Evolutionary conservation across 2,113 vertebrate species (phyloP).

Genomic region (Megaceryle maxima): DNA sequence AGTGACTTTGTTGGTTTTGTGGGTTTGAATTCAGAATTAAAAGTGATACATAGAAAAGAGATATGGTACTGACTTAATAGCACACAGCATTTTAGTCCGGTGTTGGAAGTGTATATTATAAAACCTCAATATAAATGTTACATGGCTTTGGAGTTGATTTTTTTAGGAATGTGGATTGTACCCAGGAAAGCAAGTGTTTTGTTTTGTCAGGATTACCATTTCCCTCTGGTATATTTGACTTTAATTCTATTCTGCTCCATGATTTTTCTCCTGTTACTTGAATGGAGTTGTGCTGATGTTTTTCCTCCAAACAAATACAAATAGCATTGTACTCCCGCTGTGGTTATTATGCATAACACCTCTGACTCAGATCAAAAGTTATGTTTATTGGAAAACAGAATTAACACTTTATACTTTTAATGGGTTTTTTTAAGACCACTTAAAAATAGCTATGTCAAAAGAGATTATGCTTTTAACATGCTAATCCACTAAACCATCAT

Average conservation of each 20-base stretch:
- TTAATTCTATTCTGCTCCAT: neutral
- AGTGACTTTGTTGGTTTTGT: neutral
- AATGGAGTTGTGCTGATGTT: neutral
- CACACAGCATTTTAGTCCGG: neutral
- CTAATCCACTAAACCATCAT: conserved; percentile 9
- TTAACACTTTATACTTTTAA: conserved; percentile 2
- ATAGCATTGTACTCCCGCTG: conserved; percentile 12
- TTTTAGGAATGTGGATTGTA: neutral
- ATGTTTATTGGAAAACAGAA: conserved; percentile 45
- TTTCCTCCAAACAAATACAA: neutral
- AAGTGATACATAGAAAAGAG: neutral
- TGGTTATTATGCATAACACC: conserved; percentile 10
- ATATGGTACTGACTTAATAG: neutral
- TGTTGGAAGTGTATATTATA: neutral
- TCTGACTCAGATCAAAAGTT: conserved; percentile 45
- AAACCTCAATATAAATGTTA: neutral
- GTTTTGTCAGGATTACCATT: neutral
- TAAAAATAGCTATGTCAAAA: conserved; percentile 46
- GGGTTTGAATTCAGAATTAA: neutral
- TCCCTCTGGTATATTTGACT: neutral
- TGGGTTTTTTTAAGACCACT: neutral
- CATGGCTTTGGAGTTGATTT: neutral
- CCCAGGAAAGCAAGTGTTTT: neutral
- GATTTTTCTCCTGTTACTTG: neutral
- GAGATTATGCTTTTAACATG: conserved; percentile 31